Conservation (phyloP, 2,113 vertebrate species). For the Xenopus tropicalis region UCB_Xtro_10.0 CM004447.2:123654501-123655000, state of each 20-base stretch:
- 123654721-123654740: conserved; percentile 1
- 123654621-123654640: conserved; percentile 21
- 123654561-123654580: conserved; percentile 9
- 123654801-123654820: too few relatives aligned
- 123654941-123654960: too few relatives aligned
- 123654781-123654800: too few relatives aligned
- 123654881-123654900: too few relatives aligned
- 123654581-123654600: background rate
- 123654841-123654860: too few relatives aligned
- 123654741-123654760: background rate
- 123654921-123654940: too few relatives aligned
- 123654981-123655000: too few relatives aligned
- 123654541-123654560: conserved; percentile 6
- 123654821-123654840: too few relatives aligned
- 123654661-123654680: conserved; percentile 18
- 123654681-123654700: conserved; percentile 1
- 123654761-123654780: background rate
- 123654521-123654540: background rate
- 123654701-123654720: conserved; percentile 2
- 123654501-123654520: conserved; percentile 12
- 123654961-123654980: too few relatives aligned
- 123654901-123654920: too few relatives aligned
- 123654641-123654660: conserved; percentile 36
- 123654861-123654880: too few relatives aligned
- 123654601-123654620: background rate